Conservation (phyloP, 1,140 invertebrate genomes). For the Wasmannia auropunctata region DNA sequence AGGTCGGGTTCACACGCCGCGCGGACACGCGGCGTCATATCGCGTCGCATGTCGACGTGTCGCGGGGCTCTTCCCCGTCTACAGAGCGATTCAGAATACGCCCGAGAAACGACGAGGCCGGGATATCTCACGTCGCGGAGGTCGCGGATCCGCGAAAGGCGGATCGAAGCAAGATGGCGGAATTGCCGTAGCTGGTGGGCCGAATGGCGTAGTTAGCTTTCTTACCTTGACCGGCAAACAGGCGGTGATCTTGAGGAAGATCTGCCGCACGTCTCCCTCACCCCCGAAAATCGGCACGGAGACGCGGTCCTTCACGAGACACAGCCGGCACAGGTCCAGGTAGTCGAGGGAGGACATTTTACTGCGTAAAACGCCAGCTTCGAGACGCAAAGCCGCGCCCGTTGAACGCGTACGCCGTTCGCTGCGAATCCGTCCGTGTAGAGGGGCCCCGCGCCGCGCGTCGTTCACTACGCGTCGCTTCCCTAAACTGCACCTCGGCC, state of each 20-base stretch:
- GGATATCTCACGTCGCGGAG: slow-evolving; percentile 44
- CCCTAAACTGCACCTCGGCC: background rate
- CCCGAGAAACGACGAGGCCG: background rate
- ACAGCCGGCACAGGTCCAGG: slow-evolving; percentile 86
- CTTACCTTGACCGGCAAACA: slow-evolving; percentile 88
- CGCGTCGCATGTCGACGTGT: background rate
- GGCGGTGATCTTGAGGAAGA: slow-evolving; percentile 86
- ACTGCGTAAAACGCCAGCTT: slow-evolving; percentile 76
- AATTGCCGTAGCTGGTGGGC: slow-evolving; percentile 42
- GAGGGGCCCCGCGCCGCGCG: slow-evolving; percentile 62
- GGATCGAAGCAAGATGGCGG: slow-evolving; percentile 75
- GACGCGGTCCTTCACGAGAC: slow-evolving; percentile 87
- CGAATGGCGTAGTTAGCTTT: slow-evolving; percentile 84
- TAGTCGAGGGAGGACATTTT: slow-evolving; percentile 86
- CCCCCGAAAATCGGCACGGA: slow-evolving; percentile 87
- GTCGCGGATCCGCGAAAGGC: slow-evolving; percentile 7
- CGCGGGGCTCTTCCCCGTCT: background rate
- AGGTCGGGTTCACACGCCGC: background rate
- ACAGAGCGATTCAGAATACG: slow-evolving; percentile 28
- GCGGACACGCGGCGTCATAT: background rate
- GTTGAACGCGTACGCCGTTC: slow-evolving; percentile 75
- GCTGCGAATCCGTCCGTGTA: slow-evolving; percentile 63
- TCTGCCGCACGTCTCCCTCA: slow-evolving; percentile 86
- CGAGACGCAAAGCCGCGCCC: slow-evolving; percentile 73
- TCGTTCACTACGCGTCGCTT: slow-evolving; percentile 67